Evolutionary conservation across 1,140 invertebrate genomes (phyloP), one percentile per base, ranked within the genome.

Genomic region (Calephelis nemesis): DNA sequence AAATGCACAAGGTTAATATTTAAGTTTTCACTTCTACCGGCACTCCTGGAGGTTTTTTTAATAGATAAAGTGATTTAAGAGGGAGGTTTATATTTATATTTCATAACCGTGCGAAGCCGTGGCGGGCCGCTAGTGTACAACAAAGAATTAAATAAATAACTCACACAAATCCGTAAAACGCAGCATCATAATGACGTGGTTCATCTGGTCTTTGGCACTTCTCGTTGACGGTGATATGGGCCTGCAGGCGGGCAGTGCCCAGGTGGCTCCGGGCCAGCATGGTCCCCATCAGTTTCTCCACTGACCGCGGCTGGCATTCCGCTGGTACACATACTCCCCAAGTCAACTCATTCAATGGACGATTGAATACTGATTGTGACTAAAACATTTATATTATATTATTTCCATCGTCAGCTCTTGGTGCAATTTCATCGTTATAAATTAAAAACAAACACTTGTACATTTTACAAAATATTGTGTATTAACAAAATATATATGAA

Each of bases 241-340:
- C 77, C 12, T 86, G 87, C n/a, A 91, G 72, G 4, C 87, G 83
- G 0, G 84, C 83, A 0, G 88, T 81, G 40, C 87, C 86, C 7
- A 90, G 85, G 19, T 92, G 86, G 58, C 87, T 86, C 15, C 78
- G 84, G 1, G 83, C 73, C 12, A 94, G 70, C 73, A 93, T 80
- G 0, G 86, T 78, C 9, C 86, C 85, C n/a, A 93, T 78, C 49
- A 92, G 77, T 0, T 74, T 74, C 63, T 92, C 83, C 8, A 94
- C 82, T 30, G 93, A 93, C n/a, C 75, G 62, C 0, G 85, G 67
- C 0, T 79, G 73, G 69, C 94, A 94, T 0, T 91, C 87, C 0
- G 87, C 83, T 0, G 94, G 94, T 6, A 93, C 86, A 72, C 94
- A 94, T 39, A 92, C 83, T 1, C 93, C 94, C 87, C 93, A 89